Evolutionary conservation across 2,113 vertebrate genomes (phyloP).

Genomic region (Pomatorhinus ruficollis): DNA sequence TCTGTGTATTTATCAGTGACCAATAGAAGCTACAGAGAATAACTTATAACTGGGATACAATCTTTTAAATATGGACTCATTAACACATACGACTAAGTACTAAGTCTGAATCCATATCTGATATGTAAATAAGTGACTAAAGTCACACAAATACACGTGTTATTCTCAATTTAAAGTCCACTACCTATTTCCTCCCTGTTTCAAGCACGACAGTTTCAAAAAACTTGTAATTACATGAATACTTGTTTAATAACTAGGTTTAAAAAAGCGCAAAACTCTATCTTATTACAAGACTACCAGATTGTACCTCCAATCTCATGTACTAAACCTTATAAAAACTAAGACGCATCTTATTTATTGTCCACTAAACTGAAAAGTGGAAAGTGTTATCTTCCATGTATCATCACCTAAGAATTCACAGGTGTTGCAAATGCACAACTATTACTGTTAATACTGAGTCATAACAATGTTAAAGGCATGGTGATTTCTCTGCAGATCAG

Average conservation of each 20-base stretch:
- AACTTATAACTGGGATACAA: background rate
- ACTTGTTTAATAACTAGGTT: background rate
- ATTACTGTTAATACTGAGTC: background rate
- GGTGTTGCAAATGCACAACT: background rate
- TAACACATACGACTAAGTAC: background rate
- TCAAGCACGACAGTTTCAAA: background rate
- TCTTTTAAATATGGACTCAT: background rate
- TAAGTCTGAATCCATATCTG: background rate
- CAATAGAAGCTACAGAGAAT: background rate
- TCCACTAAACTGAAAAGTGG: background rate
- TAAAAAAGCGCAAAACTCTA: background rate
- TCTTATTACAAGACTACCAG: background rate
- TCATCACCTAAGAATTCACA: background rate
- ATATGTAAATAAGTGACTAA: background rate
- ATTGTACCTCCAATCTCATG: background rate
- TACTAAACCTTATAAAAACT: background rate
- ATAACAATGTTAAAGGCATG: background rate
- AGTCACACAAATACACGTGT: background rate
- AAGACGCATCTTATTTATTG: background rate
- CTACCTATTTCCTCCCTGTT: background rate
- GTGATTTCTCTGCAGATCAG: slow-evolving; percentile 27
- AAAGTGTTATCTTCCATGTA: background rate
- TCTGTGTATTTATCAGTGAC: background rate
- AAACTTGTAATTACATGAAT: background rate
- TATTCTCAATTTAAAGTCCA: background rate